phyloP scores from a whole-genome alignment of 2,113 vertebrate species.

The Pteronura brasiliensis region DNA sequence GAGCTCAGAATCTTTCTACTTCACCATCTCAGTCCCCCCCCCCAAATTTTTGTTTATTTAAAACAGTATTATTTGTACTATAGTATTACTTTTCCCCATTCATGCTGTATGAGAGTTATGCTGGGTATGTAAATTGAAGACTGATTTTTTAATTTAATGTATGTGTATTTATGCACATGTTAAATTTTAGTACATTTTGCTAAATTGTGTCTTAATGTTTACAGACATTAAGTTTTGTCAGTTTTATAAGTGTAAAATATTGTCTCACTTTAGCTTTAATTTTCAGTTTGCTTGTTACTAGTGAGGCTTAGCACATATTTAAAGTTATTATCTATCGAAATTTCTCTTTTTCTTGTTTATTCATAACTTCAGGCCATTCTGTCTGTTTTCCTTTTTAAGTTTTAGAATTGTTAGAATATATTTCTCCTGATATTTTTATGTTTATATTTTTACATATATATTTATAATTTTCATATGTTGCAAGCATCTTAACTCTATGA shows the following conservation, averaged over 20 bases:
- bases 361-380: not conserved
- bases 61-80: not conserved
- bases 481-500: not conserved
- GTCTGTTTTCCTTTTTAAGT: not conserved
- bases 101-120: not conserved
- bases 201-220: slow-evolving; percentile 25
- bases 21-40: not conserved
- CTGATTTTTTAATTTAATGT: not conserved
- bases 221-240: not conserved
- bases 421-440: not conserved
- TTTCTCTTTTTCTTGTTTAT: not conserved
- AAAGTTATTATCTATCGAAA: not conserved
- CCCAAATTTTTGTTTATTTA: not conserved
- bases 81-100: not conserved
- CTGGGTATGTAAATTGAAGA: not conserved
- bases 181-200: not conserved
- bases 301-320: not conserved
- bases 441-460: not conserved
- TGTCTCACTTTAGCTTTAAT: not conserved
- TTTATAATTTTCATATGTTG: not conserved
- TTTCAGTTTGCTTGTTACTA: not conserved
- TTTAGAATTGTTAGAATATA: not conserved
- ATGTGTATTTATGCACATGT: not conserved
- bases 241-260: slow-evolving; percentile 4
- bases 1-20: not conserved